Base-by-base conservation (phyloP, 2,113 vertebrate species). In the Eleginops maclovinus region DNA sequence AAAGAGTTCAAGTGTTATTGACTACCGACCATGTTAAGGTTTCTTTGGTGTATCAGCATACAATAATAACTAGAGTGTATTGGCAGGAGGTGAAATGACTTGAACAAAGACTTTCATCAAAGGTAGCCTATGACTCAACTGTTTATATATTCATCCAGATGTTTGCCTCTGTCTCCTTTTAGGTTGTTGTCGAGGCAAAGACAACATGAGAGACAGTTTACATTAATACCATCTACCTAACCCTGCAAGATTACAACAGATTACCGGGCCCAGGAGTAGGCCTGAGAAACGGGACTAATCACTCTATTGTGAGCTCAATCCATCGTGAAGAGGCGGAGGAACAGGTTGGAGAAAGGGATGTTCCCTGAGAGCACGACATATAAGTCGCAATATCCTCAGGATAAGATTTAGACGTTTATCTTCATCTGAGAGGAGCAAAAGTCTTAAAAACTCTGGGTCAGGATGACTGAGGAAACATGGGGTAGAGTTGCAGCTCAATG, bases 171-270 rank as follows among this genome's bases (percentile, higher is more conserved):
- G 46, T 60, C n/a, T 72, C 26, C 24, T 69, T 71, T 60, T 24
- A 90, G 91, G 87, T 88, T 84, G 28, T 70, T 46, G 7, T 55
- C 47, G 22, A 77, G 58, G 79, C 70, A 54, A 59, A 47, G 26
- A 72, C 79, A 26, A 13, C 65, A 1, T 40, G 40, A 76, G 58
- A 60, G 67, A 56, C 73, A 16, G 9, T 11, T 36, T 59, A 15
- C 61, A 55, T 78, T 85, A 90, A 82, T 85, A 80, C 82, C 78
- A 79, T 86, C 63, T 81, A 83, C 85, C 77, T 87, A 88, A 86
- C 69, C 56, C 79, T 17, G 47, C 49, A 13, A 83, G 91, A 91
- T 92, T 93, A 93, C 79, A 75, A 61, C 67, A 87, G 88, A 91
- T 92, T 90, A 87, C 49, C 17, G 49, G 69, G 63, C 17, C 79